Percentiles rank a stretch among this genome's conserved stretches.
Evolutionary conservation across 37 sponge, comb jelly and placozoan species (phyloP).

Genomic region (Corticium candelabrum): DNA sequence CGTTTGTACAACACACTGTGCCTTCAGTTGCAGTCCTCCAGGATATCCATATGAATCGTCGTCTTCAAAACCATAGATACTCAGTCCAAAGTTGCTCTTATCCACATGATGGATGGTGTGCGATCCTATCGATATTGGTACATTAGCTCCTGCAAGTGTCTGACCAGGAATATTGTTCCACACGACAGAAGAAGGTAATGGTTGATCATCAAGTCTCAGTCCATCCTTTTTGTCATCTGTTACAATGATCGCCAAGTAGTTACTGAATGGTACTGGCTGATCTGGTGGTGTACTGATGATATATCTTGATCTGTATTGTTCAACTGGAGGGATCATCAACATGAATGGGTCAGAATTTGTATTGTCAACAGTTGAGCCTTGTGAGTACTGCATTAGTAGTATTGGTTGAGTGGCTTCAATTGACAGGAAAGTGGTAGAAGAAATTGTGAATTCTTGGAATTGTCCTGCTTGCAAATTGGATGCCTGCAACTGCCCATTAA

Average conservation of each 20-base stretch:
- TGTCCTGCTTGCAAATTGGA: background rate
- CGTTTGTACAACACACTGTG: background rate
- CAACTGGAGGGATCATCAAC: slow-evolving; percentile 45
- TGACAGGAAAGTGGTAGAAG: background rate
- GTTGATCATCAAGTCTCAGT: slow-evolving; percentile 15
- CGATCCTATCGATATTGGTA: background rate
- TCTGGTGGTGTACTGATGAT: slow-evolving; percentile 3
- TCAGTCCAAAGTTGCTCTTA: slow-evolving; percentile 20
- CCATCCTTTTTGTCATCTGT: slow-evolving; percentile 10
- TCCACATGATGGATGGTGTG: slow-evolving; percentile 18
- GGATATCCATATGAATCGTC: slow-evolving; percentile 41
- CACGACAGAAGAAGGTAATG: slow-evolving; percentile 8
- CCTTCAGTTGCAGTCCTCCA: slow-evolving; percentile 25
- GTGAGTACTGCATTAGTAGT: slow-evolving; percentile 28
- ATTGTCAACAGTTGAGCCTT: slow-evolving; percentile 15
- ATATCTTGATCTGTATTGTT: slow-evolving; percentile 51
- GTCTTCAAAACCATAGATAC: slow-evolving; percentile 33
- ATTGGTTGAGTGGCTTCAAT: slow-evolving; percentile 18
- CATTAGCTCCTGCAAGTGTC: background rate
- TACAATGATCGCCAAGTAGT: slow-evolving; percentile 28
- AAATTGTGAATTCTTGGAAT: background rate
- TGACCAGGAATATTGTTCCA: background rate
- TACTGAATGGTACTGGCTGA: slow-evolving; percentile 2
- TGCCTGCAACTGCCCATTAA: background rate
- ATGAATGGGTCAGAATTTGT: slow-evolving; percentile 41